Base-by-base conservation (phyloP, 2,888 invertebrate genomes). In the Tuberolachnus salignus region DNA sequence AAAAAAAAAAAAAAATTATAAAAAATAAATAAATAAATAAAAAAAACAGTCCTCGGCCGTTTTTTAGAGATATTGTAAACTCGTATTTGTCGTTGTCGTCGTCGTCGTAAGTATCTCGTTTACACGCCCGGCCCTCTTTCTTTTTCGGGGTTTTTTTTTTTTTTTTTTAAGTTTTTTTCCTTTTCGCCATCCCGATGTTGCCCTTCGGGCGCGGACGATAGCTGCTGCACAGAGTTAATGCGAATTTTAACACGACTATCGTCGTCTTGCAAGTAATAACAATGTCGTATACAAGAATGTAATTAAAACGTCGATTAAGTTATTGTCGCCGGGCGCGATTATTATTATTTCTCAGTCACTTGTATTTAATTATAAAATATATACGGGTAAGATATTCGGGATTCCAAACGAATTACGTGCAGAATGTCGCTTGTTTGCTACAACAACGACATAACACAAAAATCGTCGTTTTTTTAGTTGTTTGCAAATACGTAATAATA, bases 61-160 rank as follows among this genome's bases (percentile, higher is more conserved):
- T 3, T 59, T 26, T 16, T 59, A 14, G 59, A 59, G n/a, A n/a
- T n/a, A n/a, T n/a, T n/a, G n/a, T 59, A 26, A 59, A 59, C 59
- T 59, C 16, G 34, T 34, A 34, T 34, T 26, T 59, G 3, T 26
- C 23, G 9, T 16, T 9, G 14, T 23, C 23, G n/a, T 59, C 16
- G 23, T 59, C 57, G 26, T 19, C 9, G 9, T 59, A 59, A 59
- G 23, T 57, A 23, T 21, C n/a, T n/a, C 14, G 55, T 23, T 14
- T 13, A 21, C 13, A 57, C 23, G 10, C 59, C 26, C 59, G 9
- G 16, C 26, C 10, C 26, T 59, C 26, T 16, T 57, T 51, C 26
- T 59, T 59, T 1, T 16, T 9, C n/a, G n/a, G 26, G 9, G 9
- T 59, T 26, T 26, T 11, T 59, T 11, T 26, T n/a, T 59, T 16